Base-by-base conservation (phyloP, 1,140 invertebrate species). In the Drosophila pseudoobscura region DNA sequence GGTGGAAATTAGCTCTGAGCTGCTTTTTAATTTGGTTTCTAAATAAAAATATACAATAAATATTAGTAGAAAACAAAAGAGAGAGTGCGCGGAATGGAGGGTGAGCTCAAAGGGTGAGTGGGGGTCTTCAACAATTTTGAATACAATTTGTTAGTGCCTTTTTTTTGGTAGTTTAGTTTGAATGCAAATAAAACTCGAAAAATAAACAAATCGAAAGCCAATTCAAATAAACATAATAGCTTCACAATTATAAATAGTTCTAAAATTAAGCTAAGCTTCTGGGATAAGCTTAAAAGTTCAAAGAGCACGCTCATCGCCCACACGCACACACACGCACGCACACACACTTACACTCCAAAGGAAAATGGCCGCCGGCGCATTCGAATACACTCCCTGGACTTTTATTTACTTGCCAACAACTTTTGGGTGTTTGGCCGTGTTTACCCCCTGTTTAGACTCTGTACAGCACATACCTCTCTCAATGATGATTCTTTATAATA, bases 241-340 rank as follows among this genome's bases (percentile, higher is more conserved):
- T 62, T 73, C 43, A 68, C 50, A 6, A 62, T 68, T 71, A 78
- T 79, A 73, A 65, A 74, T 77, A 85, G 70, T 62, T 59, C 75
- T 83, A 75, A 75, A 43, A 61, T 78, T 78, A 83, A 41, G 46
- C 79, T 82, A 82, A 68, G 77, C 65, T 55, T 72, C 39, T 60
- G 66, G 75, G 71, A 76, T 80, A 79, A 65, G 55, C 68, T 76
- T 74, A 73, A 45, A 64, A 54, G 57, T 76, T 68, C 74, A 59
- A 54, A 24, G 82, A 88, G 82, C 83, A 88, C 82, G 82, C 82
- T 87, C 82, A 87, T 80, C 78, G 66, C 75, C 62, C 79, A 41
- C 53, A 22, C 59, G 24, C 17, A 46, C 43, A 47, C 47, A 39
- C 49, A 24, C 58, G 44, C 53, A 53, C 55, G 35, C 49, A 51